phyloP scores from a whole-genome alignment of 2,113 vertebrate genomes.

The Archocentrus centrarchus region DNA sequence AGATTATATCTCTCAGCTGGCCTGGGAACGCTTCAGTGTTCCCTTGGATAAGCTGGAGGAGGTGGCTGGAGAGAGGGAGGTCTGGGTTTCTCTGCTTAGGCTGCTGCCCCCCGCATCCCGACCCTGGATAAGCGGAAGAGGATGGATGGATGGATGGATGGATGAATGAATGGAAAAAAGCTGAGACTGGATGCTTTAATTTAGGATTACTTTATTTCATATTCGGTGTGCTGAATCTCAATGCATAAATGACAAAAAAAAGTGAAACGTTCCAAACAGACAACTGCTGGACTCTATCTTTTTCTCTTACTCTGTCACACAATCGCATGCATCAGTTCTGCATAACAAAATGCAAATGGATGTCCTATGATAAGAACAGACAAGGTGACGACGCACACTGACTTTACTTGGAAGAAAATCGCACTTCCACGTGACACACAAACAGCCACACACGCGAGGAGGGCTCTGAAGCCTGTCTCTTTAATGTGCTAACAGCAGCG shows the following conservation, averaged over 20 bases:
- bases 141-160: too few relatives aligned
- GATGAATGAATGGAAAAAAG: neutral
- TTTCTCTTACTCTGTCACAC: neutral
- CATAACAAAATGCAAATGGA: neutral
- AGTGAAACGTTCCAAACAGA: neutral
- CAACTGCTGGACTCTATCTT: neutral
- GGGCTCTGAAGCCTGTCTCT: slow-evolving; percentile 72
- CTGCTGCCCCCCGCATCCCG: too few relatives aligned
- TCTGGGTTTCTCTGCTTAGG: too few relatives aligned
- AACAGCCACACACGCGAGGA: slow-evolving; percentile 35
- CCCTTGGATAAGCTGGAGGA: too few relatives aligned
- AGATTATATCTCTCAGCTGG: too few relatives aligned
- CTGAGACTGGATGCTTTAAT: neutral
- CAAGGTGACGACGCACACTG: slow-evolving; percentile 20
- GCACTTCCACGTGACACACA: slow-evolving; percentile 26
- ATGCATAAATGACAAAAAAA: neutral
- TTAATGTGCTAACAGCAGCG: slow-evolving; percentile 76
- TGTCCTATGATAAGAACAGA: slow-evolving; percentile 29
- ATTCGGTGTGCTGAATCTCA: neutral
- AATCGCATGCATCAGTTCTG: neutral
- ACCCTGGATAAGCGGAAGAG: too few relatives aligned
- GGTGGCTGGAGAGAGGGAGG: too few relatives aligned
- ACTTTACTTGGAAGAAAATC: slow-evolving; percentile 36
- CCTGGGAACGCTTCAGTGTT: too few relatives aligned
- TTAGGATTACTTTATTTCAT: neutral